These are phyloP conservation scores for Eulacestoma nigropectus DNA, from an alignment of 2,113 vertebrate genomes.

Conservation along the genomic window DNA sequence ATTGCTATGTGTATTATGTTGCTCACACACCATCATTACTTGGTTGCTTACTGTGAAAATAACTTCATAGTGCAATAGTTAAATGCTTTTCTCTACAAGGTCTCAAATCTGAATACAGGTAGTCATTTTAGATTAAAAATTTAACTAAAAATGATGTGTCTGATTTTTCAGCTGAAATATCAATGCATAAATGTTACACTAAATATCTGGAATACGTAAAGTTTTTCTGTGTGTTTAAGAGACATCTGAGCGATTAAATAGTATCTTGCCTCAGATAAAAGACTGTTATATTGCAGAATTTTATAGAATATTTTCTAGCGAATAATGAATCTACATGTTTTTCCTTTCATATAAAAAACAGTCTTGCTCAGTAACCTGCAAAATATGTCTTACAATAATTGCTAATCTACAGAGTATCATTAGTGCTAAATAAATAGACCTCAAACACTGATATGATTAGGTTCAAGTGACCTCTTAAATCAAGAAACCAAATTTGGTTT, in stretches of 20 bases:
- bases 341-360: not conserved
- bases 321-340: not conserved
- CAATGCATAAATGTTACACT: not conserved
- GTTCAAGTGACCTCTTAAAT: slow-evolving; percentile 2
- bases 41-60: not conserved
- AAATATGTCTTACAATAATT: slow-evolving; percentile 12
- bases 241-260: not conserved
- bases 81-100: not conserved
- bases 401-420: not conserved
- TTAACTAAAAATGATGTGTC: not conserved
- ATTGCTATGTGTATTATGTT: not conserved
- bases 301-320: not conserved
- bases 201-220: not conserved
- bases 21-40: not conserved
- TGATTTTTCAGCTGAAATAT: not conserved
- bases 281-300: not conserved
- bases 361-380: not conserved
- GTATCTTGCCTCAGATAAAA: not conserved
- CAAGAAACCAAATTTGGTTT: not conserved
- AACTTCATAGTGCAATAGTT: not conserved
- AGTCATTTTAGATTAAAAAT: not conserved
- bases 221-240: not conserved
- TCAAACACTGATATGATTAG: not conserved
- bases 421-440: slow-evolving; percentile 1
- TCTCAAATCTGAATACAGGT: not conserved